phyloP scores from a whole-genome alignment of 2,797 vertebrate genomes.

The Peromyscus melanophrys region DNA sequence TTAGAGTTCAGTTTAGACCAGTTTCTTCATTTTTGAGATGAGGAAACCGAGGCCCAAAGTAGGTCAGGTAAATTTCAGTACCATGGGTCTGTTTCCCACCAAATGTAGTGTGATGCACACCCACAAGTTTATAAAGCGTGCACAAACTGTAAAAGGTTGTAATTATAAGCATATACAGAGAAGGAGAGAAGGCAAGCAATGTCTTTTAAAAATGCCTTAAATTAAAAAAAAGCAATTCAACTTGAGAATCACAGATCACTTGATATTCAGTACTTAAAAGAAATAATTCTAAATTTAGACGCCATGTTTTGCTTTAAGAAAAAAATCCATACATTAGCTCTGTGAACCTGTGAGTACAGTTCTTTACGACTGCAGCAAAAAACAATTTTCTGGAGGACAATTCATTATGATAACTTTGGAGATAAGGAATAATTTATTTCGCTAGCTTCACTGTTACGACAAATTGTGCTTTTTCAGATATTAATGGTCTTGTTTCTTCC shows the following conservation, averaged over 20 bases:
- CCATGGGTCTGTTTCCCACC: not conserved
- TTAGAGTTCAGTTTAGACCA: not conserved
- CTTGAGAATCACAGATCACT: slow-evolving; percentile 72
- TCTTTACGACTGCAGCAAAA: slow-evolving; percentile 85
- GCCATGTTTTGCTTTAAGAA: slow-evolving; percentile 77
- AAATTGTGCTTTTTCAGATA: slow-evolving; percentile 89
- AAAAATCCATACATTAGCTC: slow-evolving; percentile 79
- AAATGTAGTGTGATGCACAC: not conserved
- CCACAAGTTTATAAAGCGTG: not conserved
- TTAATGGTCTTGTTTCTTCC: slow-evolving; percentile 88
- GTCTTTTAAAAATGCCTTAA: not conserved
- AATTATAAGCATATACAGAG: not conserved
- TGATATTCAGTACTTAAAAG: slow-evolving; percentile 65
- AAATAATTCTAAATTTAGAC: slow-evolving; percentile 78
- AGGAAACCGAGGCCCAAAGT: not conserved
- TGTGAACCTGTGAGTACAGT: slow-evolving; percentile 77
- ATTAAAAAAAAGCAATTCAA: slow-evolving; percentile 52
- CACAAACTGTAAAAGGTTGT: slow-evolving; percentile 7
- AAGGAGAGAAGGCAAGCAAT: slow-evolving; percentile 39
- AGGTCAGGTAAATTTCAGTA: not conserved
- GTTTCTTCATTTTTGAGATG: not conserved
- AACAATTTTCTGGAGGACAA: slow-evolving; percentile 89
- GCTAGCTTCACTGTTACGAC: slow-evolving; percentile 87
- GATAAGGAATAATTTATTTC: slow-evolving; percentile 91
- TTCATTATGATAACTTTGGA: slow-evolving; percentile 86